Percentiles rank a stretch among this genome's conserved stretches.
Evolutionary conservation across 1,140 invertebrate species (phyloP).

Genomic region (Zaprionus vittiger): DNA sequence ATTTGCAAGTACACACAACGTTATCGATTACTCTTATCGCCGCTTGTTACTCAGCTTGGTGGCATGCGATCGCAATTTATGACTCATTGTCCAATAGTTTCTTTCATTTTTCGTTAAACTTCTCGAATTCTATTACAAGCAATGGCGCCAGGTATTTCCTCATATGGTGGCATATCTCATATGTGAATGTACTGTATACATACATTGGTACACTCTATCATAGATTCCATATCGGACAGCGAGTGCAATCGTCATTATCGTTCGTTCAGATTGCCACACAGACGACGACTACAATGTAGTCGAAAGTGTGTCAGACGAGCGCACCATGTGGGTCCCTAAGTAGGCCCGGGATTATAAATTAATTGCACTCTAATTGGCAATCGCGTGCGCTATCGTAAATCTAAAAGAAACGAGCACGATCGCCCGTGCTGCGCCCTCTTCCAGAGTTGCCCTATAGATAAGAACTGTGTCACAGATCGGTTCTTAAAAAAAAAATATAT

Average conservation of each 20-base stretch:
- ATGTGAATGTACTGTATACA: no score
- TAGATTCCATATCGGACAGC: slow-evolving; percentile 38
- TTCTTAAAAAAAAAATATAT: no score
- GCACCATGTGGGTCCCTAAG: slow-evolving; percentile 26
- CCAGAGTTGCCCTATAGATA: slow-evolving; percentile 17
- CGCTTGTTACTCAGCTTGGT: slow-evolving; percentile 5
- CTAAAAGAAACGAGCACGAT: slow-evolving; percentile 27
- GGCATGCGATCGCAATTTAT: slow-evolving; percentile 31
- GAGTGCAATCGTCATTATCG: slow-evolving; percentile 43
- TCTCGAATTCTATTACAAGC: slow-evolving; percentile 9
- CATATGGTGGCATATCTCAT: not conserved
- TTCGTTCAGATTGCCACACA: slow-evolving; percentile 26
- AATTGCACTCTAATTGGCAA: slow-evolving; percentile 55
- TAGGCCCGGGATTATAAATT: slow-evolving; percentile 54
- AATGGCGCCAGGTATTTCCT: slow-evolving; percentile 45
- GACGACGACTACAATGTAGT: slow-evolving; percentile 27
- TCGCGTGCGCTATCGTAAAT: slow-evolving; percentile 47
- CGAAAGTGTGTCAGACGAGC: slow-evolving; percentile 45
- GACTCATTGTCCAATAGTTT: slow-evolving; percentile 40
- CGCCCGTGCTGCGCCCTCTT: not conserved
- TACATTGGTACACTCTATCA: slow-evolving; percentile 12
- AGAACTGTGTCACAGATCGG: not conserved
- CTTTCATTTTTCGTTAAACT: not conserved
- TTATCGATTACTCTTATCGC: slow-evolving; percentile 23
- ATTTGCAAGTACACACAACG: slow-evolving; percentile 2